Evolutionary conservation across 92 coral and sea anemone genomes (phyloP).

Genomic region (Hydrozoanthus gracilis): DNA sequence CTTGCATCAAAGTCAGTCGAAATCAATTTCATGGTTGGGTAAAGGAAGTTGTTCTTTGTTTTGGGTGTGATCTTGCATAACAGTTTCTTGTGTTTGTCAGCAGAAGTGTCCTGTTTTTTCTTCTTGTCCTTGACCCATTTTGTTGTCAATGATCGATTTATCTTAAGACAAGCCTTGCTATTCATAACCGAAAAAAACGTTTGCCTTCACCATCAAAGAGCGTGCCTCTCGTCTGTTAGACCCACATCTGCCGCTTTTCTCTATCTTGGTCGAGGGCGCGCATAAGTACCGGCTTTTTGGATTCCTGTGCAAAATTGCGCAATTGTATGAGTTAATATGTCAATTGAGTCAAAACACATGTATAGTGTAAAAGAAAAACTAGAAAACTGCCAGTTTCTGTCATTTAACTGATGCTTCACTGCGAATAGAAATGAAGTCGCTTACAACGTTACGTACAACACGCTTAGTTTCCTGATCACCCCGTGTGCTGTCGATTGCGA

Average conservation of each 20-base stretch:
- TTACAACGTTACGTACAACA: not conserved
- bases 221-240: conserved; percentile 19
- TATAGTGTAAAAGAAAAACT: conserved; percentile 28
- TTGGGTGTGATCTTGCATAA: conserved; percentile 16
- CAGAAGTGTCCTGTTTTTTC: conserved; percentile 12
- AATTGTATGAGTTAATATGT: conserved; percentile 20
- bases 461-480: not conserved
- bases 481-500: too few species aligned
- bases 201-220: conserved; percentile 1
- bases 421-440: not conserved
- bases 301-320: conserved; percentile 31
- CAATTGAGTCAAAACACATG: conserved; percentile 6
- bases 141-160: conserved; percentile 16
- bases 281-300: conserved; percentile 26
- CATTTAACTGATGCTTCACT: conserved; percentile 5
- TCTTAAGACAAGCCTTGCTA: conserved; percentile 14
- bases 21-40: too few species aligned
- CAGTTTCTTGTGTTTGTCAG: conserved; percentile 23
- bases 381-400: conserved; percentile 17
- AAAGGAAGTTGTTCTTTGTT: conserved; percentile 25
- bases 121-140: conserved; percentile 25
- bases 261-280: conserved; percentile 12
- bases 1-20: conserved; percentile 27
- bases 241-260: conserved; percentile 35
- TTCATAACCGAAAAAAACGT: conserved; percentile 20